Conservation (phyloP, 1,140 invertebrate species). For the Pentalonia nigronervosa region DNA sequence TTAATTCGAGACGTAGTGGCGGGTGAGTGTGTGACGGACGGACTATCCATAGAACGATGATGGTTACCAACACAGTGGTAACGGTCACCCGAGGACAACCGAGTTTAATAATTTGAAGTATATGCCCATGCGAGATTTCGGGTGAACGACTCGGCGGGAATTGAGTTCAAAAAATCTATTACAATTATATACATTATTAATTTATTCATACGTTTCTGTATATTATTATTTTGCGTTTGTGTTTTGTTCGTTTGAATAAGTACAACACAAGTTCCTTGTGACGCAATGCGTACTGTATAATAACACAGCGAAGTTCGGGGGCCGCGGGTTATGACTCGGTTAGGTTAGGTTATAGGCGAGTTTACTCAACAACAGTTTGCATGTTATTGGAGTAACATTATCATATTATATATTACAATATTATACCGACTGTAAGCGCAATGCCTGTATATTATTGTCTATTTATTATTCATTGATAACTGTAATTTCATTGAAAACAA, state of each 20-base stretch:
- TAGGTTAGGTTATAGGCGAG: not conserved
- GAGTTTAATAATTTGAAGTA: not conserved
- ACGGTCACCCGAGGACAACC: not conserved
- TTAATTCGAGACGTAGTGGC: not conserved
- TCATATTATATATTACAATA: not conserved
- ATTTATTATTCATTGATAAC: constrained; percentile 17
- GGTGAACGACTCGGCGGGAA: not conserved
- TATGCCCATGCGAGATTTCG: not conserved
- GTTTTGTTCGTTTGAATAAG: not conserved
- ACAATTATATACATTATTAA: not conserved
- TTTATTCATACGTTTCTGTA: not conserved
- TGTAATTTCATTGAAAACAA: constrained; percentile 5
- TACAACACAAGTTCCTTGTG: not conserved
- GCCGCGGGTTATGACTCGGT: not conserved
- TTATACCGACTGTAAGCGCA: not conserved
- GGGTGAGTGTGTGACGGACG: not conserved
- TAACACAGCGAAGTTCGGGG: not conserved
- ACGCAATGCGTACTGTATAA: not conserved
- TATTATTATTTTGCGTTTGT: not conserved
- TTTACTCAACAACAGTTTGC: constrained; percentile 9
- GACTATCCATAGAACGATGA: not conserved
- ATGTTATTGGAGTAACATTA: not conserved
- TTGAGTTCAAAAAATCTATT: not conserved
- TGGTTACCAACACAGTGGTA: not conserved
- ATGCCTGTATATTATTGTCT: not conserved